phyloP scores from a whole-genome alignment of 2,797 vertebrate genomes.

The Sebastolobus alascanus region DNA sequence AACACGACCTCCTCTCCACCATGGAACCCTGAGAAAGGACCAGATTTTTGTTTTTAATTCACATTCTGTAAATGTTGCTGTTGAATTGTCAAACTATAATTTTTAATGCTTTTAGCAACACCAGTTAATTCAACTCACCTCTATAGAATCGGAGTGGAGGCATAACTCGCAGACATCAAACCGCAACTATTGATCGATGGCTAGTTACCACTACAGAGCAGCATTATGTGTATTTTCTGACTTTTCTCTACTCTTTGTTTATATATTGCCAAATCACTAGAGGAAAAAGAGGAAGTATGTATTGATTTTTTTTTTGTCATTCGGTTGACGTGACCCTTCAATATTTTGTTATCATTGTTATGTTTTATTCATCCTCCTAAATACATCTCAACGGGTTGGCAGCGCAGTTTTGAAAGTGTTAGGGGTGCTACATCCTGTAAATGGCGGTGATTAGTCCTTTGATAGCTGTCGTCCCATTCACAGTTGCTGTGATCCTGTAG shows the following conservation, averaged over 20 bases:
- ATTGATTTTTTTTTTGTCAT: background rate
- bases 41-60: too few species aligned
- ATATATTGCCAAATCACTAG: too few species aligned
- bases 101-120: background rate
- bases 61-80: too few species aligned
- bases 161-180: background rate
- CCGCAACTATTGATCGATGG: background rate
- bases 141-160: background rate
- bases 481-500: conserved; percentile 10
- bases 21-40: too few species aligned
- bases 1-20: too few species aligned
- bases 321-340: background rate
- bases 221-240: too few species aligned
- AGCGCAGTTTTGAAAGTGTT: background rate
- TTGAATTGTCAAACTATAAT: too few species aligned
- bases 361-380: background rate
- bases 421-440: conserved; percentile 13
- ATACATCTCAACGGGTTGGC: too few species aligned
- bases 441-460: conserved; percentile 57
- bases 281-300: background rate
- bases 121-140: background rate
- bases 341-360: background rate
- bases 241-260: too few species aligned
- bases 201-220: background rate
- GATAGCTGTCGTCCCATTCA: conserved; percentile 4